Conservation (phyloP, 1,140 invertebrate species). For the Bombus turneri region DNA sequence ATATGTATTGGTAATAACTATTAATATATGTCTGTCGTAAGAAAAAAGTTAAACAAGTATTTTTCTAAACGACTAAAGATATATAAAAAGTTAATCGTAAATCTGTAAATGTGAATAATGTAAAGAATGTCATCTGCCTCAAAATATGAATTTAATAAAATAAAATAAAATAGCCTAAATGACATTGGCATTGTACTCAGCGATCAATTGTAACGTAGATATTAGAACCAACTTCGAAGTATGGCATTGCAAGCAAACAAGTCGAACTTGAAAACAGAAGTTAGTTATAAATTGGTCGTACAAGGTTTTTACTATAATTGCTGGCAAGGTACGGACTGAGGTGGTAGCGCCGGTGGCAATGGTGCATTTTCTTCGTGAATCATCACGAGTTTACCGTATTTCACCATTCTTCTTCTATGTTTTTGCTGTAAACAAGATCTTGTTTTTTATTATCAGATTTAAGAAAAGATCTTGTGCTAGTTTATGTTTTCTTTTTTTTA, state of each 20-base stretch:
- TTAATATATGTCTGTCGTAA: background rate
- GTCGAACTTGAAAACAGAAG: background rate
- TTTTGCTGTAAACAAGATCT: constrained; percentile 66
- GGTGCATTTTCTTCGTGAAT: constrained; percentile 80
- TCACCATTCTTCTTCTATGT: constrained; percentile 66
- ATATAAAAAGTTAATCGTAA: background rate
- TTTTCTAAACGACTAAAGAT: background rate
- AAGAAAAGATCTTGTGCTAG: background rate
- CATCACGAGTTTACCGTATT: constrained; percentile 76
- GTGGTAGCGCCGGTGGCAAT: constrained; percentile 69
- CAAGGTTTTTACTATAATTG: constrained; percentile 37
- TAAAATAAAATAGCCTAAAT: constrained; percentile 2
- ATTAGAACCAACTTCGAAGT: background rate
- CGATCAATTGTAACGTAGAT: background rate
- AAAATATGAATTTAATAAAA: constrained; percentile 12
- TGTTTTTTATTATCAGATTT: background rate
- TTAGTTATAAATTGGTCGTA: constrained; percentile 7
- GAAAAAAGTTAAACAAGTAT: background rate
- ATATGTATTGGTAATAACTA: background rate
- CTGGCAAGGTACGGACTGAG: constrained; percentile 47
- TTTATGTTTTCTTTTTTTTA: background rate
- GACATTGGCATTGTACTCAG: background rate
- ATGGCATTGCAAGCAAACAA: background rate
- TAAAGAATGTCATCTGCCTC: constrained; percentile 21
- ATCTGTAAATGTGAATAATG: background rate